These are phyloP conservation scores for Helogale parvula DNA, from an alignment of 2,113 vertebrate genomes.

Conservation along the genomic window DNA sequence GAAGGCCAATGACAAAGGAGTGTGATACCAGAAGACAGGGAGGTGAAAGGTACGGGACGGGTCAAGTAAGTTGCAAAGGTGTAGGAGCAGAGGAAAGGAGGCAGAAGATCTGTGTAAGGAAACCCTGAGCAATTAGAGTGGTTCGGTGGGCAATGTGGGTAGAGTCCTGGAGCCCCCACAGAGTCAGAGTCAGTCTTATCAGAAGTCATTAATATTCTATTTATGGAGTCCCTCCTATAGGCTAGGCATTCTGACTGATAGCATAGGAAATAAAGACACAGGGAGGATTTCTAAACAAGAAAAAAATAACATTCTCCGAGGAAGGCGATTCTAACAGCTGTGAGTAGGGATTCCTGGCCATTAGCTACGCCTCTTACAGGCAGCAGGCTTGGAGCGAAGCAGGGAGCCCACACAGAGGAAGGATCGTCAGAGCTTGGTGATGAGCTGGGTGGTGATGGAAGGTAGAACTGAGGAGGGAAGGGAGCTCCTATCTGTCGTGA, in stretches of 20 bases:
- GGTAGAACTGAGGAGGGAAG: not conserved
- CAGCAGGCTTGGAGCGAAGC: not conserved
- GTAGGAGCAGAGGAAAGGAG: not conserved
- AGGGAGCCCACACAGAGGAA: not conserved
- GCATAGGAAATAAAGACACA: not conserved
- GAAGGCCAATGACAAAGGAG: not conserved
- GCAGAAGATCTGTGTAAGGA: not conserved
- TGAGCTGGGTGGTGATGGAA: not conserved
- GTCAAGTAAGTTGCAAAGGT: not conserved
- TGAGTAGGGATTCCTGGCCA: not conserved
- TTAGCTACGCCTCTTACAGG: not conserved
- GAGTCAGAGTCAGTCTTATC: not conserved
- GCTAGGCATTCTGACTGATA: not conserved
- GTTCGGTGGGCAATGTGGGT: not conserved
- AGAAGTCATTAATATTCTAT: not conserved
- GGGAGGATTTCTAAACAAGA: not conserved
- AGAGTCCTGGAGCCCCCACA: not conserved
- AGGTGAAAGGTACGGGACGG: not conserved
- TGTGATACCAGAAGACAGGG: not conserved
- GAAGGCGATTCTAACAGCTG: not conserved
- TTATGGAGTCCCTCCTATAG: not conserved
- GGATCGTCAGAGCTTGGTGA: not conserved
- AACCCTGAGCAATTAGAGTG: not conserved
- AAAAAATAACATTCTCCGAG: not conserved
- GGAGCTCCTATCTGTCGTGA: rapidly evolving